A percentile compares a stretch with the other conserved stretches of the same genome.
Evolutionary conservation across 2,888 invertebrate species (phyloP).

Genomic region (Tethea ocularis): DNA sequence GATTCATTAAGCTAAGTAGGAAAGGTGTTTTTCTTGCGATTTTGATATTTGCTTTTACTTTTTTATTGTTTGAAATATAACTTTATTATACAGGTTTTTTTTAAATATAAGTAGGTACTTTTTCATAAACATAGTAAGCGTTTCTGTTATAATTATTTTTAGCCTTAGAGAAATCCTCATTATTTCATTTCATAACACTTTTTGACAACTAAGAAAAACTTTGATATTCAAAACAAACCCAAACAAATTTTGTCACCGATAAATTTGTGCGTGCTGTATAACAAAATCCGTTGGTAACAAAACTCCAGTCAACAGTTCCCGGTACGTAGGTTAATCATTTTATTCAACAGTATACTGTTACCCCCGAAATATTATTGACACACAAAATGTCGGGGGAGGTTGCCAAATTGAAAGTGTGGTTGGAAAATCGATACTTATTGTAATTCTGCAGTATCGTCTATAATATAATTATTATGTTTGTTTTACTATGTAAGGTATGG

Average conservation of each 20-base stretch:
- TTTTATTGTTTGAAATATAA: too few relatives aligned
- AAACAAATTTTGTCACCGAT: background rate
- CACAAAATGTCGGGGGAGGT: slow-evolving; percentile 71
- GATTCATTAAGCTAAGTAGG: slow-evolving; percentile 33
- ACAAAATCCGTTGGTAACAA: slow-evolving; percentile 34
- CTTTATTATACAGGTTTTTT: too few relatives aligned
- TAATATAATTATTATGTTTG: too few relatives aligned
- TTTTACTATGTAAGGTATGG: too few relatives aligned
- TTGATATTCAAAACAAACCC: background rate
- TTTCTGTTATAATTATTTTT: too few relatives aligned
- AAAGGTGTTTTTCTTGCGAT: background rate
- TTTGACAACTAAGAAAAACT: background rate
- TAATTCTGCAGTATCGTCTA: too few relatives aligned
- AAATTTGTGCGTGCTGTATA: slow-evolving; percentile 21
- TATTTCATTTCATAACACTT: background rate
- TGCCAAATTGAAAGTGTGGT: slow-evolving; percentile 65
- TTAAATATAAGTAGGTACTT: too few relatives aligned
- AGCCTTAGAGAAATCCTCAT: background rate
- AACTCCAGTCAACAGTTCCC: slow-evolving; percentile 45
- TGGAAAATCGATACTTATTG: slow-evolving; percentile 64
- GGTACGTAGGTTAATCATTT: slow-evolving; percentile 78
- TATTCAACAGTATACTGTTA: slow-evolving; percentile 79
- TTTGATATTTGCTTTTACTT: background rate
- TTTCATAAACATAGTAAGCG: too few relatives aligned
- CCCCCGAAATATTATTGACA: slow-evolving; percentile 77